Base-by-base conservation (phyloP, 2,888 invertebrate genomes). In the Hirtodrosophila histrioides region DNA sequence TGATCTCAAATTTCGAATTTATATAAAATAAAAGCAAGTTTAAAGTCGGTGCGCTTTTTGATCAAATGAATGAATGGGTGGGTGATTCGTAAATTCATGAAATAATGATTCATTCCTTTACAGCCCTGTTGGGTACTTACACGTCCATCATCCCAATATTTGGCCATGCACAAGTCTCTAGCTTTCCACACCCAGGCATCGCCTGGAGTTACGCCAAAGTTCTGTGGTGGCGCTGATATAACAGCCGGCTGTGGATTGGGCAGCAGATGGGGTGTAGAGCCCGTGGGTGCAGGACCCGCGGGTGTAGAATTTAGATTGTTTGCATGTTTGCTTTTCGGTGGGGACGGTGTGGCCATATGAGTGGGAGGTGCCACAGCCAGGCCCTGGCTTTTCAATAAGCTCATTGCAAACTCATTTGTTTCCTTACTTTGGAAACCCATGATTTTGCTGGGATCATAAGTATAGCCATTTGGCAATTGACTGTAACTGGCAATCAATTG, bases 141-240 rank as follows among this genome's bases (percentile, higher is more conserved):
- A 92, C 95, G 95, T 87, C 96, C 95, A 92, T 97, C 97, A 91
- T 97, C 97, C 97, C 97, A 97, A 92, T 98, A 98, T 88, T 97
- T 96, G 6, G 97, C 97, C 92, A 97, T 93, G 89, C 97, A 97
- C 65, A 95, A 94, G 89, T 97, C 97, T 9, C 97, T 97, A 49
- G 94, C 92, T 88, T 94, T 95, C 96, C 96, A 97, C 75, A 93
- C 93, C 93, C 93, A 75, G 35, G 68, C 69, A 2, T 87, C 86
- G 1, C 80, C 77, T 0, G 76, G 67, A 48, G 65, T 57, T 67
- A 82, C 92, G 92, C 92, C 92, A 11, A 78, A 66, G 4, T 66
- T 43, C 6, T 78, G 54, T 10, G 86, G 57, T 0, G 74, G 57
- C 11, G 78, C 35, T 8, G 46, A 23, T 8, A 31, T 53, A 37